These are phyloP conservation scores for Malurus elegans DNA, from an alignment of 2,113 vertebrate genomes.

Conservation along the genomic window DNA sequence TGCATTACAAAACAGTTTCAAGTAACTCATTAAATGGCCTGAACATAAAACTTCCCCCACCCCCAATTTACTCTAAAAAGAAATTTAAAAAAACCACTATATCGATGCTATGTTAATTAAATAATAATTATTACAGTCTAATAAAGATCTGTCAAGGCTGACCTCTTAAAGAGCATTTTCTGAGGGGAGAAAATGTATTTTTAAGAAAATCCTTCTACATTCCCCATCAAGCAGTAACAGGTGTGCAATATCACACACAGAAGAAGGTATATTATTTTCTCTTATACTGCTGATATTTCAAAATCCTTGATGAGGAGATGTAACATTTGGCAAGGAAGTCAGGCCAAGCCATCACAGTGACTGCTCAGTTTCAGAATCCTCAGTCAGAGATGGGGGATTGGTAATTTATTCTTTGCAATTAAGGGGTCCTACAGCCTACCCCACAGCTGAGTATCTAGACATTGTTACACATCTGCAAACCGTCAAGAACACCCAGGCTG, in stretches of 20 bases:
- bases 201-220: neutral
- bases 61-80: neutral
- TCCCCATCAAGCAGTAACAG: neutral
- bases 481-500: neutral
- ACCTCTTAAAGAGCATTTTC: neutral
- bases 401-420: neutral
- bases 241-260: neutral
- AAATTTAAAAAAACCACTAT: neutral
- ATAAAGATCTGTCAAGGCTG: neutral
- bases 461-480: neutral
- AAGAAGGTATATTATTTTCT: neutral
- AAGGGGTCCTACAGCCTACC: neutral
- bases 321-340: neutral
- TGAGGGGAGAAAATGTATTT: neutral
- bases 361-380: neutral
- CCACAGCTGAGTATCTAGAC: neutral
- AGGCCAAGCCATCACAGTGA: neutral
- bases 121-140: neutral
- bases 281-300: neutral
- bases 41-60: neutral
- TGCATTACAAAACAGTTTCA: neutral
- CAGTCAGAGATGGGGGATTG: neutral
- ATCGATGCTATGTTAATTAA: neutral
- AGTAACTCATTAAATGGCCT: neutral
- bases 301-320: neutral